Evolutionary conservation across 1,140 invertebrate species (phyloP), one percentile per base, ranked within the genome.

Genomic region (Cydia fagiglandana): DNA sequence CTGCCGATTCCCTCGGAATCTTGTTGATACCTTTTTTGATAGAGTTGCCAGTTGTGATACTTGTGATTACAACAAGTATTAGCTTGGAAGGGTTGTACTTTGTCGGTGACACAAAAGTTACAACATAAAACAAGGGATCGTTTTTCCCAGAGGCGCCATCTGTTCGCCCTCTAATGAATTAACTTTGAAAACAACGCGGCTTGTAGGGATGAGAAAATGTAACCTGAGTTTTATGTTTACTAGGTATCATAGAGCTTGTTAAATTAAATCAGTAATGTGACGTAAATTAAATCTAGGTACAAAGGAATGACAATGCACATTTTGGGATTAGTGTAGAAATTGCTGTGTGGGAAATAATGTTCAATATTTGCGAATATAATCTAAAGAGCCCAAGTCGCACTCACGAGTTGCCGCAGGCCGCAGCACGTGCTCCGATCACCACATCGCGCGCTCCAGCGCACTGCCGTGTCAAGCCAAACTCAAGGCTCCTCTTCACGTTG

Each of bases 351-450:
- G 24, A 24, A 24, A 2, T 24, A 24, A 24, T 24, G 24, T 24
- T 24, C 24, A 24, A 24, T 24, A 24, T 24, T 24, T 24, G 24
- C 24, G 24, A 30, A 30, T 30, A 30, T 30, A 30, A 30, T 24
- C 24, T 24, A 30, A 30, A 30, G 30, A 30, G 30, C 2, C 4
- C 30, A 2, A 30, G 30, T 30, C 30, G 30, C 30, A n/a, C n/a
- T n/a, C n/a, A n/a, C n/a, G n/a, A n/a, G n/a, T n/a, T n/a, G n/a
- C 94, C 94, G 70, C 94, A 89, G 76, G 82, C 6, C 91, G 77
- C 15, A 94, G 74, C 13, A 94, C 82, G 77, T 94, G 90, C 79
- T 94, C 93, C 0, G 88, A 88, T 88, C 93, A 94, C 87, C 93
- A 93, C 9, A 93, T 78, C 0, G 92, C 92, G 28, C 89, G 82